Conservation (phyloP, 2,113 vertebrate genomes). For the Clarias macrocephalus region DNA sequence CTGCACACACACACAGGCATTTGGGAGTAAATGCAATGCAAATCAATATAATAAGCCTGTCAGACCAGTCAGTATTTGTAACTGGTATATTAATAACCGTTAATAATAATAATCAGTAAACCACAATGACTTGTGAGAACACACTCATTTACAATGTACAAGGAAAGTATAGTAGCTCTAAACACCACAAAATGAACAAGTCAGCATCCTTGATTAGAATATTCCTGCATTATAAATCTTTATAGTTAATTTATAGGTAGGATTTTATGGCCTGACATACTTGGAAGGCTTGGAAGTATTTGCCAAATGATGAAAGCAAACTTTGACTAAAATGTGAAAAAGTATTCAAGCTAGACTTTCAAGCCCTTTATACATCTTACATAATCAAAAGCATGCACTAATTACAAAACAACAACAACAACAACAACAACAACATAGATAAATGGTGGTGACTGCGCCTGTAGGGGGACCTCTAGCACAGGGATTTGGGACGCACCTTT, state of each 20-base stretch:
- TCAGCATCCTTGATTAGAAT: not conserved
- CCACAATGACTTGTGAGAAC: not conserved
- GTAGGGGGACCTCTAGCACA: slow-evolving; percentile 60
- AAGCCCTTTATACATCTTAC: not conserved
- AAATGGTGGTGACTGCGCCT: not conserved
- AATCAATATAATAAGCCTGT: not conserved
- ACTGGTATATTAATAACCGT: not conserved
- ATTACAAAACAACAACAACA: not conserved
- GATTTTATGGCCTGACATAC: not conserved
- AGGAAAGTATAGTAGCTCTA: not conserved
- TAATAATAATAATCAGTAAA: not conserved
- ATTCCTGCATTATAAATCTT: not conserved
- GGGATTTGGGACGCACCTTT: slow-evolving; percentile 73
- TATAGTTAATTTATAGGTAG: not conserved
- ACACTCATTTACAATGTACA: not conserved
- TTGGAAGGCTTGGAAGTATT: not conserved
- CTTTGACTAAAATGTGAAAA: not conserved
- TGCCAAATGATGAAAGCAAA: not conserved
- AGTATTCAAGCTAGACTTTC: not conserved
- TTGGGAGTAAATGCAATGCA: not conserved
- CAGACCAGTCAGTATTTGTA: not conserved
- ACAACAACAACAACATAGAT: not conserved
- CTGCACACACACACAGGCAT: not conserved
- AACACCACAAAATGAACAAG: not conserved
- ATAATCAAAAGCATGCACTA: not conserved